Evolutionary conservation across 2,113 vertebrate genomes (phyloP).

Genomic region (Sclerurus mexicanus): DNA sequence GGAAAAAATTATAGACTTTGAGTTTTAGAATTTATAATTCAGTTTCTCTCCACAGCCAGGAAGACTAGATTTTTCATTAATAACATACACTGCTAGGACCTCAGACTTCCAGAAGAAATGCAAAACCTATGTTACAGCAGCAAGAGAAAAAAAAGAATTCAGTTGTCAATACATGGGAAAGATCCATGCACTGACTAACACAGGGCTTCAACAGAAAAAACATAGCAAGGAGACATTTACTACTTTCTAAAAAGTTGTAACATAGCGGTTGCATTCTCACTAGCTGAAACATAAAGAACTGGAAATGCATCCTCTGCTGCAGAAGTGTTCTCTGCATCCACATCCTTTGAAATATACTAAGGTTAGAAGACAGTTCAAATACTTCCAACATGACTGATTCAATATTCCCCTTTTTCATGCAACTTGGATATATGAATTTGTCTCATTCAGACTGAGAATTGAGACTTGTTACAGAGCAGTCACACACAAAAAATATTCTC

Average conservation of each 20-base stretch:
- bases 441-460: neutral
- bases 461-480: neutral
- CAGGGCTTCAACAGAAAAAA: neutral
- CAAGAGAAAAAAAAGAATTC: neutral
- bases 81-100: neutral
- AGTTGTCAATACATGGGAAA: neutral
- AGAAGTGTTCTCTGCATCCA: neutral
- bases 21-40: neutral
- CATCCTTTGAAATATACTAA: neutral
- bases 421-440: accelerated
- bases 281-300: neutral
- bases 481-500: neutral
- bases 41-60: neutral
- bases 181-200: neutral
- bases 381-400: neutral
- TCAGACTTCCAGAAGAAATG: neutral
- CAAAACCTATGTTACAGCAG: neutral
- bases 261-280: neutral
- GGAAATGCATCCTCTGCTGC: neutral
- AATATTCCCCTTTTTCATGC: neutral
- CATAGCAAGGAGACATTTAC: neutral
- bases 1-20: neutral
- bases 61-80: neutral
- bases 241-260: neutral
- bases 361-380: neutral